Evolutionary conservation across 2,797 vertebrate genomes (phyloP), one percentile per base, ranked within the genome.

Genomic region (Mormyrus proboscirostris): DNA sequence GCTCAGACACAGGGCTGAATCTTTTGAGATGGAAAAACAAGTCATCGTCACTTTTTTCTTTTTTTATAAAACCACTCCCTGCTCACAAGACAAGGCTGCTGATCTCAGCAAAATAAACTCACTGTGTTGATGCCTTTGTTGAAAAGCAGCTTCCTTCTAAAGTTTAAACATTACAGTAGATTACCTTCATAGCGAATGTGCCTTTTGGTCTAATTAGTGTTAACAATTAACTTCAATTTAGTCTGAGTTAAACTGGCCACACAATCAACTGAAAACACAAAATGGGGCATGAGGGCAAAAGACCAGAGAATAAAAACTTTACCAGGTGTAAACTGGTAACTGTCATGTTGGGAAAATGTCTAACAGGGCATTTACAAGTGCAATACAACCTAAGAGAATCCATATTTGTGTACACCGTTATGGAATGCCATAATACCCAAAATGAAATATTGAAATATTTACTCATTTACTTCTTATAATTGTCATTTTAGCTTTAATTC

Each of bases 91-190:
- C 55, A 59, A 25, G 47, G 44, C 55, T 25, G 53, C 47, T 41
- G 89, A 90, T 41, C 51, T 90, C 57, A 44, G 57, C 87, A 84
- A 88, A 14, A 3, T 3, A 65, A 49, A 10, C n/a, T 22, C 55
- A 69, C 44, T 16, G 62, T 2, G n/a, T 33, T 14, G 51, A 49
- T 41, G 16, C 8, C 55, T 33, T 25, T 5, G 50, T 44, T 25
- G 55, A 79, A 49, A 82, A 51, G 50, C 4, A 49, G 29, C 73
- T 55, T 55, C 19, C 73, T 65, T 41, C 53, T 57, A 84, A 22
- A 62, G n/a, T 84, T 50, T 59, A 85, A 62, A 22, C 41, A 33
- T 47, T 62, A 44, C 79, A 55, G n/a, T 88, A 38, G 41, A 51
- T 51, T 51, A 22, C 10, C 51, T 55, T 57, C 14, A 38, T 14